These are phyloP conservation scores for Charaxes varanes DNA, from an alignment of 1,140 invertebrate genomes.

Conservation along the genomic window DNA sequence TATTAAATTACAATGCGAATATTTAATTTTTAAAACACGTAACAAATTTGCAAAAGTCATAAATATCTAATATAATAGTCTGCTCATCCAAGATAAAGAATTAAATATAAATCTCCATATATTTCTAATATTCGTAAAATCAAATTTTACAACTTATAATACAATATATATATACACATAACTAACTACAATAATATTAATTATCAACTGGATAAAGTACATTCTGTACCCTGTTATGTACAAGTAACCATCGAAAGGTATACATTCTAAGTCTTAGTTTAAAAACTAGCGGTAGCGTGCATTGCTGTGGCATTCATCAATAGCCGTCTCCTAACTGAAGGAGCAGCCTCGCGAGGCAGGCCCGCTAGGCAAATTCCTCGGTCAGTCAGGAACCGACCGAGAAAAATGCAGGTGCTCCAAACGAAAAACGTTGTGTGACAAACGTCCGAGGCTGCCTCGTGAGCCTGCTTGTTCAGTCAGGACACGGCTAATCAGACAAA, in stretches of 20 bases:
- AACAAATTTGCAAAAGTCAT: conserved; percentile 18
- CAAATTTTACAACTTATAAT: conserved; percentile 35
- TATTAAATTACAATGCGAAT: conserved; percentile 9
- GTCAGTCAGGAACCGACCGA: no score
- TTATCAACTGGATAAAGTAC: conserved; percentile 53
- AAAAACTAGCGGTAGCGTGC: conserved; percentile 23
- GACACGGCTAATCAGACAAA: no score
- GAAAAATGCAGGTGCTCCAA: no score
- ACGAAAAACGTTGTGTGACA: no score
- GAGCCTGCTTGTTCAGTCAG: no score
- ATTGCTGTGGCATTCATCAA: conserved; percentile 22
- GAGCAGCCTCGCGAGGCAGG: no score
- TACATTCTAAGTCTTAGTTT: not conserved
- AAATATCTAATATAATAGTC: conserved; percentile 19
- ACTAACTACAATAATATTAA: conserved; percentile 36
- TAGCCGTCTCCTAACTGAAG: no score
- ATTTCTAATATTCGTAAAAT: conserved; percentile 28
- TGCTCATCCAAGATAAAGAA: conserved; percentile 23
- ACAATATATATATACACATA: conserved; percentile 59
- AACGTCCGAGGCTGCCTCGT: no score
- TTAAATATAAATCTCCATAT: conserved; percentile 31
- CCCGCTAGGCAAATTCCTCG: no score
- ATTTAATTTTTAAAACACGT: conserved; percentile 11
- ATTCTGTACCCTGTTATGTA: conserved; percentile 51
- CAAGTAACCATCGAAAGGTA: conserved; percentile 18